Evolutionary conservation across 2,888 invertebrate genomes (phyloP).

Genomic region (Platycheirus albimanus): DNA sequence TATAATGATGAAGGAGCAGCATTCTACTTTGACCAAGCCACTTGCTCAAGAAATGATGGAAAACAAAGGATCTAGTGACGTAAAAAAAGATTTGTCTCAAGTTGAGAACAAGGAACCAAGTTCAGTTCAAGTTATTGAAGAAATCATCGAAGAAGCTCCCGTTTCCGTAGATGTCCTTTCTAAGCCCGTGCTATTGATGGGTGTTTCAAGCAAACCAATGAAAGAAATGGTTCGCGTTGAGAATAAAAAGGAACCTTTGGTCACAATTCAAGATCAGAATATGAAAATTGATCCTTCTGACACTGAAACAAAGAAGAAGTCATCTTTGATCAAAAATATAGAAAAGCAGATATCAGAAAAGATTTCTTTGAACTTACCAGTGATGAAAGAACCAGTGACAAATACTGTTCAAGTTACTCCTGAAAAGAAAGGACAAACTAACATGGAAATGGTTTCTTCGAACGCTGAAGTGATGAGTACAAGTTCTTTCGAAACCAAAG

Average conservation of each 20-base stretch:
- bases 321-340: not conserved
- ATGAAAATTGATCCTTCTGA: too few relatives aligned
- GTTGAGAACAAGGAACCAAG: not conserved
- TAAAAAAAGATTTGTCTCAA: not conserved
- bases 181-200: not conserved
- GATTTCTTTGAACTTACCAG: not conserved
- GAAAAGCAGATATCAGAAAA: not conserved
- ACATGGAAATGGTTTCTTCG: too few relatives aligned
- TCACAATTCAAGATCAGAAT: too few relatives aligned
- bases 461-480: too few relatives aligned
- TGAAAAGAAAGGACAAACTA: not conserved
- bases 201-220: not conserved
- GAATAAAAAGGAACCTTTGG: not conserved
- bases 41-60: not conserved
- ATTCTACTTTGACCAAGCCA: not conserved
- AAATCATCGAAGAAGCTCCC: not conserved
- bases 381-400: not conserved
- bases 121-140: not conserved
- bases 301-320: too few relatives aligned
- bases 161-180: not conserved
- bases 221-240: not conserved
- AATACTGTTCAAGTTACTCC: not conserved
- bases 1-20: not conserved
- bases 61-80: not conserved
- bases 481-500: too few relatives aligned